Evolutionary conservation across 53 echinoderm and acorn worm genomes (phyloP).

Genomic region (Astropecten irregularis): DNA sequence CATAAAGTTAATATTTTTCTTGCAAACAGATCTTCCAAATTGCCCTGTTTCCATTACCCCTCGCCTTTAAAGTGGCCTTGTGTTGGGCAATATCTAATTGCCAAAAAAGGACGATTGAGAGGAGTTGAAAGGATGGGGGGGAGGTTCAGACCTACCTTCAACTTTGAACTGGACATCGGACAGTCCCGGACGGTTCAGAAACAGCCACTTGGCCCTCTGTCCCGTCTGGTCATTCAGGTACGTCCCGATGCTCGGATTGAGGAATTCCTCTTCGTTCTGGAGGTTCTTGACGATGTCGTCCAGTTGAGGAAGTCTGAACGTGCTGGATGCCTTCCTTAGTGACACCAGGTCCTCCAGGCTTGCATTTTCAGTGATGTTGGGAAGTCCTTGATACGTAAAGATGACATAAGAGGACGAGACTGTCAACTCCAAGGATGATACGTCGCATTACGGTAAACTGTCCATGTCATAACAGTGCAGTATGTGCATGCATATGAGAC

Average conservation of each 20-base stretch:
- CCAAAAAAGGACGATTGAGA: no score
- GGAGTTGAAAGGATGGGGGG: no score
- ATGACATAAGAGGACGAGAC: background rate
- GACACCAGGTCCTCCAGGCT: slow-evolving; percentile 45
- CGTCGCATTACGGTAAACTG: no score
- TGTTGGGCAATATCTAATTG: no score
- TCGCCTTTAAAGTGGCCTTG: no score
- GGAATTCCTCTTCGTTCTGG: slow-evolving; percentile 73
- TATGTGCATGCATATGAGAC: no score
- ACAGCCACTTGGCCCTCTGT: slow-evolving; percentile 64
- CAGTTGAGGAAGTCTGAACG: slow-evolving; percentile 66
- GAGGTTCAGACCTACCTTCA: slow-evolving; percentile 80
- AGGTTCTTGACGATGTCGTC: slow-evolving; percentile 68
- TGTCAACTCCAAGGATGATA: background rate
- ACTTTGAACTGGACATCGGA: slow-evolving; percentile 81
- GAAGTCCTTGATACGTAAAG: slow-evolving; percentile 24
- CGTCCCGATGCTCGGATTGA: slow-evolving; percentile 89
- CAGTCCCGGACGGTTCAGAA: slow-evolving; percentile 66
- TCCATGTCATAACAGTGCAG: background rate
- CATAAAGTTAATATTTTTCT: no score
- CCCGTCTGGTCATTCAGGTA: slow-evolving; percentile 80
- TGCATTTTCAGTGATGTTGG: slow-evolving; percentile 18
- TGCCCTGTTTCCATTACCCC: no score
- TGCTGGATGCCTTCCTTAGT: slow-evolving; percentile 56
- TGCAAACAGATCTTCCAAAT: no score